Base-by-base conservation (phyloP, 2,888 invertebrate genomes). In the Tachina grossa region DNA sequence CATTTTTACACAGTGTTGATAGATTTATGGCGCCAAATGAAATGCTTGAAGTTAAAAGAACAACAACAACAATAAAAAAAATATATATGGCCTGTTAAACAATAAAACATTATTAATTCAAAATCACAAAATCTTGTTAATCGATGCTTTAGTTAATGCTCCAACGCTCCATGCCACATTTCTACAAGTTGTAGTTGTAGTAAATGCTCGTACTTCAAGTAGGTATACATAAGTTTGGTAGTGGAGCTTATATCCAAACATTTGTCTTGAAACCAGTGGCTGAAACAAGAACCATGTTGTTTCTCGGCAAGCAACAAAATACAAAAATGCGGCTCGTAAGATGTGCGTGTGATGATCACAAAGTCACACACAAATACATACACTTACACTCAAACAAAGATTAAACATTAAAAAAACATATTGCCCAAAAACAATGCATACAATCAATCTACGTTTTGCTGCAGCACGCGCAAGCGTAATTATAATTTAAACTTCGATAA, bases 11-110 rank as follows among this genome's bases (percentile, higher is more conserved):
- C 78, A 76, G 89, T 87, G 90, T 89, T 91, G 91, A 91, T 91
- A 91, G 91, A 91, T 91, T 91, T 91, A 91, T 91, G 91, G 90
- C 91, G 91, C 91, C 91, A 91, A 91, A 91, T 91, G 90, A 91
- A 90, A 89, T 90, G 90, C 90, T 89, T 43, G 68, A 53, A 82
- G 80, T 86, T 83, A 53, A 83, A 69, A 41, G 57, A 53, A 16
- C 1, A 47, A 65, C 3, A 45, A 22, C 49, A 47, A 76, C 76
- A 14, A 47, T 11, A 43, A 80, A 45, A 74, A 43, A 80, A 45
- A 74, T 19, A 89, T 19, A 90, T 89, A 90, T 87, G 89, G 79
- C 66, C 83, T 80, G 85, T 80, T 83, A 83, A 85, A 83, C 85
- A 85, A 85, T 83, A 85, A 85, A 85, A 75, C 83, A 79, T 79